Evolutionary conservation across 2,113 vertebrate species (phyloP), one percentile per base, ranked within the genome.

Genomic region (Lycocorax pyrrhopterus): DNA sequence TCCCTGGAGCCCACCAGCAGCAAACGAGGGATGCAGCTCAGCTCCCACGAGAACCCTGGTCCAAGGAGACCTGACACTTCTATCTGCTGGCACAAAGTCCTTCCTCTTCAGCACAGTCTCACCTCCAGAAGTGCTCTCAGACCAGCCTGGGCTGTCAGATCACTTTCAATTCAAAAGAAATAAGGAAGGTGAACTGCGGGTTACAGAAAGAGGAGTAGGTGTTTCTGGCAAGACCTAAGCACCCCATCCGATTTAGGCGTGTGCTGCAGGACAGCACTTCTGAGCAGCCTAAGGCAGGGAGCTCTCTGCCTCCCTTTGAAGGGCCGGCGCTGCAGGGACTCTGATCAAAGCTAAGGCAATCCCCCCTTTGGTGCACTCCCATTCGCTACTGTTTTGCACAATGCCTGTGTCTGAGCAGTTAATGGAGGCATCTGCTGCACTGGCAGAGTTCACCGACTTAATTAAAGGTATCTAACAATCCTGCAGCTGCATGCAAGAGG

Each of bases 391-490:
- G 49, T 80, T 93, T 68, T 52, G 93, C 96, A 95, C 82, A 94
- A 93, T 53, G 92, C 94, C 88, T 26, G 82, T 25, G 97, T 94
- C 89, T 91, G 88, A 91, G 79, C 90, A 82, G 58, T 86, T 95
- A 96, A 89, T 93, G 94, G 95, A 90, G 84, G 94, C 73, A 84
- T 89, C 87, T 94, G 94, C 89, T 64, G 90, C 67, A 64, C 78
- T 84, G 87, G 90, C 93, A 69, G 90, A 86, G 63, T 93, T 89
- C 77, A 69, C 51, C 1, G 23, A 37, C 25, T 87, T 87, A 87
- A 69, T 74, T 97, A 95, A 93, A 96, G 85, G 66, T 64, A 64
- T 77, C 92, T 81, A 92, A 97, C 89, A 92, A 92, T 94, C 84
- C 92, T 62, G 84, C 94, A 95, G 94, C 87, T 96, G 91, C 88